Evolutionary conservation across 2,888 invertebrate genomes (phyloP), one percentile per base, ranked within the genome.

Genomic region (Acleris cristana): DNA sequence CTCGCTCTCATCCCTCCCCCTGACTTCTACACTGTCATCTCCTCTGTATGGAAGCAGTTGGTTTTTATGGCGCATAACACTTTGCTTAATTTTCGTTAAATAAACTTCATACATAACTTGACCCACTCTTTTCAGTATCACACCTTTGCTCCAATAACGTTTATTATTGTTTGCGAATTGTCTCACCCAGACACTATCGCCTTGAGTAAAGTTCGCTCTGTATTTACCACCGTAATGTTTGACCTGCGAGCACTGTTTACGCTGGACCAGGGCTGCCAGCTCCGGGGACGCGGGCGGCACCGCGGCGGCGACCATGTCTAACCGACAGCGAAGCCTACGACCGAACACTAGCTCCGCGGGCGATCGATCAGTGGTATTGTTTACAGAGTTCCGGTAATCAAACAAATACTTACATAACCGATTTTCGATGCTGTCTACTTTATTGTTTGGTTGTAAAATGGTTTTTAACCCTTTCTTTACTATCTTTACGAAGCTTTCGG

Each of bases 401-500:
- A 26, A 64, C 73, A 74, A 54, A 21, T 21, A 21, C 21, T 21
- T 21, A 21, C 21, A 74, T 75, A 51, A 75, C 69, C 21, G 69
- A 3, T 19, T 64, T 62, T 6, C 23, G 45, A 16, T 68, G 7
- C 3, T 7, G 3, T 26, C 7, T 56, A 34, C 40, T 71, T 14
- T 18, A 7, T 16, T 56, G 65, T 16, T 48, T 2, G 26, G 49
- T 56, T 2, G 49, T n/a, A 74, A 74, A 40, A 69, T 56, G 7
- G 71, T 65, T 64, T 73, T 76, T 53, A 75, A 70, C 4, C 76
- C 76, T 45, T 71, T 76, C 70, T 78, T 77, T 1, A 76, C 68
- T 8, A 77, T 68, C 58, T 78, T 78, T 0, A 51, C 49, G 16
- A 51, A 19, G 2, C 16, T 10, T 19, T 51, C 1, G 75, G 74